Evolutionary conservation across 2,888 invertebrate genomes (phyloP), one percentile per base, ranked within the genome.

Genomic region (Drosophila ustulata): DNA sequence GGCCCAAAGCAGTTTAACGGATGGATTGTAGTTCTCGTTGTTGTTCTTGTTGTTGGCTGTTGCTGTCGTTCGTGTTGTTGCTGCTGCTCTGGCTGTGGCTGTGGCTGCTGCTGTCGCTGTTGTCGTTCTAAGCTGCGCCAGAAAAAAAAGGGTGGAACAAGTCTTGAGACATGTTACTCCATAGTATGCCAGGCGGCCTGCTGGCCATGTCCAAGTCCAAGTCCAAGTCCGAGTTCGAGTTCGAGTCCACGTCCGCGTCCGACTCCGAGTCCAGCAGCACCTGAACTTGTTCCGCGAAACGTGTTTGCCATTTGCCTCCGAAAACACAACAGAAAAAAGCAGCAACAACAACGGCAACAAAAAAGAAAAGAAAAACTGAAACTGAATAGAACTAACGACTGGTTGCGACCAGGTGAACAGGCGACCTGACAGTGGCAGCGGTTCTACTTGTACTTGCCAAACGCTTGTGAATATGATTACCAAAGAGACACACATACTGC

Each of bases 251-350:
- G 64, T 45, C 51, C 56, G 39, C 37, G 56, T 57, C 32, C 52
- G 50, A 49, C 63, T 43, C 49, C 47, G 47, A 57, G 66, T 66
- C 75, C 69, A 71, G 66, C 71, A 75, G 62, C 76, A 77, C 66
- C 83, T 83, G 86, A 83, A 83, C 86, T 83, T 86, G 86, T 84
- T 86, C 83, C 77, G 68, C 83, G 70, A 84, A 84, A 84, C 83
- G 83, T 86, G 83, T 84, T 84, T 86, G 79, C 67, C 70, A 75
- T 80, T 80, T 80, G 77, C 77, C 80, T 77, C 77, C 71, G 75
- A 75, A 78, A 75, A 74, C 45, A 68, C 62, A 71, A 56, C 61
- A 70, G 41, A 63, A 58, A 59, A 34, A 34, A 34, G 11, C 34
- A 34, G 11, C 11, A 11, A 11, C 34, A 37, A 11, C 37, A 78